Evolutionary conservation across 2,797 vertebrate species (phyloP).

Genomic region (Sus cebifrons): DNA sequence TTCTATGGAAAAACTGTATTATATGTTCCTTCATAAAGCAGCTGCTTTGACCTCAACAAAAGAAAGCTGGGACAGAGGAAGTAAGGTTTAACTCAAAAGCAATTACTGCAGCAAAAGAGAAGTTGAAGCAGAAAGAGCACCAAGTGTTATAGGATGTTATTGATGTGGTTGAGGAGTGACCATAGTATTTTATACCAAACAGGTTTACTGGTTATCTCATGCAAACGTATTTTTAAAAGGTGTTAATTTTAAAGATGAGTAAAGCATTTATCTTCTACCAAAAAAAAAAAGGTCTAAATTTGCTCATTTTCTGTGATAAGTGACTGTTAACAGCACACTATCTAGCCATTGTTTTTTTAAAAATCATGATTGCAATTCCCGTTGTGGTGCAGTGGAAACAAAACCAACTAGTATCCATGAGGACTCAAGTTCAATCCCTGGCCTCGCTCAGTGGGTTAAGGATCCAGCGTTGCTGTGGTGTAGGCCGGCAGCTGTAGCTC

Average conservation of each 20-base stretch:
- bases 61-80: not conserved
- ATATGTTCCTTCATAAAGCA: constrained; percentile 49
- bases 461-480: no score
- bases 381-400: no score
- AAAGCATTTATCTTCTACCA: constrained; percentile 27
- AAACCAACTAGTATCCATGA: no score
- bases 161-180: not conserved
- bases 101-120: constrained; percentile 48
- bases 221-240: constrained; percentile 27
- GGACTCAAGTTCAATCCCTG: no score
- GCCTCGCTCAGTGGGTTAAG: no score
- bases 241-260: constrained; percentile 43
- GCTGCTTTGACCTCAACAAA: constrained; percentile 56
- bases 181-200: not conserved
- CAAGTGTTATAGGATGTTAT: not conserved
- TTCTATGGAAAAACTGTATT: constrained; percentile 37
- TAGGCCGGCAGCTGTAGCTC: no score
- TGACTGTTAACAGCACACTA: not conserved
- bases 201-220: not conserved
- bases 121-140: constrained; percentile 21
- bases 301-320: constrained; percentile 32
- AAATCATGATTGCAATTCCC: no score
- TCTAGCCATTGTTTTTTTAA: not conserved
- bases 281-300: constrained; percentile 23
- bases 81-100: constrained; percentile 64